A percentile compares a stretch with the other conserved stretches of the same genome.
Evolutionary conservation across 2,113 vertebrate genomes (phyloP).

Genomic region (Hiodon alosoides): DNA sequence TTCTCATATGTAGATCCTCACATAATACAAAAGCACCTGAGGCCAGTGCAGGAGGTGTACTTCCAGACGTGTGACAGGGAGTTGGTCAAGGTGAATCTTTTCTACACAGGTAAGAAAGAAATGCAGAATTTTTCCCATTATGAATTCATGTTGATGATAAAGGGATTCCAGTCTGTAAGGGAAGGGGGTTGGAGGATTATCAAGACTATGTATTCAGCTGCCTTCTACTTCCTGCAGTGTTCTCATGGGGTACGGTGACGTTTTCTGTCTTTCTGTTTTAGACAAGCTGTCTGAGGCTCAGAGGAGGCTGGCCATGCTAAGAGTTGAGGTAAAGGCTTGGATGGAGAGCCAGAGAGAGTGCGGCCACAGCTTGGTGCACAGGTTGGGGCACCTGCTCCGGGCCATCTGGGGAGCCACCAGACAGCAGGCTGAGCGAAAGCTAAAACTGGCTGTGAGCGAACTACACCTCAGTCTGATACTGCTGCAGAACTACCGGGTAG

Average conservation of each 20-base stretch:
- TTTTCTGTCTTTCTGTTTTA: slow-evolving; percentile 18
- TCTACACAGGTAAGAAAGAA: slow-evolving; percentile 42
- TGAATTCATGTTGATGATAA: neutral
- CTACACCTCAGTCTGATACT: slow-evolving; percentile 42
- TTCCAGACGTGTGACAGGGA: slow-evolving; percentile 42
- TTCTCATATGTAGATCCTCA: slow-evolving; percentile 25
- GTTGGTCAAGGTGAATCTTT: slow-evolving; percentile 42
- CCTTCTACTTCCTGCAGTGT: neutral
- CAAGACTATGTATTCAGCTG: neutral
- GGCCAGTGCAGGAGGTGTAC: slow-evolving; percentile 33
- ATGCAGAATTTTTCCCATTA: too few species aligned
- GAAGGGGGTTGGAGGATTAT: neutral
- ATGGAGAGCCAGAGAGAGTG: neutral
- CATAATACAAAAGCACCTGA: slow-evolving; percentile 20
- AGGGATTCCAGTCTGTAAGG: neutral
- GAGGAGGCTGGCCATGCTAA: slow-evolving; percentile 29
- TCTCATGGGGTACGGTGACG: neutral
- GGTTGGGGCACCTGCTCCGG: slow-evolving; percentile 1
- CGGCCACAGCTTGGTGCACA: neutral
- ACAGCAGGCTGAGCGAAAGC: slow-evolving; percentile 30
- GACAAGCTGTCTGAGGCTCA: slow-evolving; percentile 44
- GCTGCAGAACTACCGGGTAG: slow-evolving; percentile 49
- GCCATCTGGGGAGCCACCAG: slow-evolving; percentile 5
- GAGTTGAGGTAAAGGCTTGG: slow-evolving; percentile 25
- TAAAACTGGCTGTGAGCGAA: slow-evolving; percentile 45